Evolutionary conservation across 2,888 invertebrate species (phyloP).

Genomic region (Cheilosia scutellata): DNA sequence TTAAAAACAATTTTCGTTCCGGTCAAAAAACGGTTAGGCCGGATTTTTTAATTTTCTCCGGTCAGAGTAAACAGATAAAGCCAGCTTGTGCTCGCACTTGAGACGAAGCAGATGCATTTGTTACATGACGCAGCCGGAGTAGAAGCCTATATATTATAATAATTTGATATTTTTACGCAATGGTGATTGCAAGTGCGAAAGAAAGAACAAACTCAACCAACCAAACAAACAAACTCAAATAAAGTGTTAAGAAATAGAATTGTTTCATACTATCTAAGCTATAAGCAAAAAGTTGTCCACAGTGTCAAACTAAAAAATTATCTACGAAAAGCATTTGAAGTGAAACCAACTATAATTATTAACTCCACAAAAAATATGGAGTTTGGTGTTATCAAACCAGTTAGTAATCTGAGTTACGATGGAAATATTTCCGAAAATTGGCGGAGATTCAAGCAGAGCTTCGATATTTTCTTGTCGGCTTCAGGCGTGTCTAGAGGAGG

Average conservation of each 20-base stretch:
- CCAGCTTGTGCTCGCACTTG: no score
- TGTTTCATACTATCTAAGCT: no score
- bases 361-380: slow-evolving; percentile 4
- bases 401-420: slow-evolving; percentile 17
- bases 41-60: no score
- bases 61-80: no score
- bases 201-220: no score
- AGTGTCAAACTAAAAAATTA: neutral
- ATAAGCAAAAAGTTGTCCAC: no score
- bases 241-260: no score
- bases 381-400: slow-evolving; percentile 15
- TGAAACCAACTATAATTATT: neutral
- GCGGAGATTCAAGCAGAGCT: slow-evolving; percentile 32
- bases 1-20: no score
- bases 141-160: neutral
- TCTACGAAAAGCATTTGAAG: neutral
- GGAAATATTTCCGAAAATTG: slow-evolving; percentile 23
- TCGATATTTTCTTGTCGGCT: slow-evolving; percentile 20
- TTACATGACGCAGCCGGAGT: neutral
- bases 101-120: neutral
- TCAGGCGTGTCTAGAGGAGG: slow-evolving; percentile 10
- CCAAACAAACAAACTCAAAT: no score
- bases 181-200: no score
- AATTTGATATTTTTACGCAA: no score
- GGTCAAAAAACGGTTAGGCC: no score